These are phyloP conservation scores for Nemoura dubitans DNA, from an alignment of 2,888 invertebrate species.

Conservation along the genomic window DNA sequence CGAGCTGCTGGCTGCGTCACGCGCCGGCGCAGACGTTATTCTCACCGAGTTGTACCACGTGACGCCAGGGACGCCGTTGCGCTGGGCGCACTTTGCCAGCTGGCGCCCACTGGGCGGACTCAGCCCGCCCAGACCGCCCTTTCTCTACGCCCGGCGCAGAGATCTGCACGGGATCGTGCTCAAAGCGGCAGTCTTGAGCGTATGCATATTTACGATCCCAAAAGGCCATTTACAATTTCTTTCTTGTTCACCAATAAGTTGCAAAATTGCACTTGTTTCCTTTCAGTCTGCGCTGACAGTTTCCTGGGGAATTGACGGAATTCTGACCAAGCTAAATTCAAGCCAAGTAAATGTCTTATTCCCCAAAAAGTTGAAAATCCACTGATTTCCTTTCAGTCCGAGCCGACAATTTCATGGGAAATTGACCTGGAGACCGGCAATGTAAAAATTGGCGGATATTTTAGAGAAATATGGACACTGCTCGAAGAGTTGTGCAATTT, in stretches of 20 bases:
- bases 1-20: conserved; percentile 38
- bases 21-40: neutral
- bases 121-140: neutral
- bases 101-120: conserved; percentile 26
- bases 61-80: neutral
- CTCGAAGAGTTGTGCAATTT: neutral
- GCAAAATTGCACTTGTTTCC: no score
- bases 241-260: no score
- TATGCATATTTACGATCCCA: neutral
- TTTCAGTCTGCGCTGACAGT: no score
- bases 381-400: no score
- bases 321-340: no score
- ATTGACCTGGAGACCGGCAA: neutral
- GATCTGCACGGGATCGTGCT: neutral
- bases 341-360: no score
- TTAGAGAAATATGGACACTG: neutral
- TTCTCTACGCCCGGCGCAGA: neutral
- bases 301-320: no score
- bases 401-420: no score
- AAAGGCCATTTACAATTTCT: no score
- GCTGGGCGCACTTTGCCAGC: neutral
- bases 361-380: no score
- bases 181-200: neutral
- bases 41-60: conserved; percentile 43
- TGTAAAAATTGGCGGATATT: neutral